phyloP scores from a whole-genome alignment of 1,140 invertebrate species.

The Monomorium pharaonis region DNA sequence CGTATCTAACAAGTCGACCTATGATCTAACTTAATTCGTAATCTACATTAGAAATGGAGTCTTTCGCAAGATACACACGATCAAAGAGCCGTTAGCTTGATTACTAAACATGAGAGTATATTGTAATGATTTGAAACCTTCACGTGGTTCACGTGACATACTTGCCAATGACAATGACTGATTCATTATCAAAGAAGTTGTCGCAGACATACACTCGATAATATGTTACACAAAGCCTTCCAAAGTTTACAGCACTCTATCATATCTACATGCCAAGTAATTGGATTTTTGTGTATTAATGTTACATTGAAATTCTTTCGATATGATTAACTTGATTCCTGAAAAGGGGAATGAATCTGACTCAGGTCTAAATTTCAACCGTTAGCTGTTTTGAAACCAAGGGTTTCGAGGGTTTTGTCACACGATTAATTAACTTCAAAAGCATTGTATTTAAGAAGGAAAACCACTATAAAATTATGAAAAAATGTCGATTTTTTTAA shows the following conservation, averaged over 20 bases:
- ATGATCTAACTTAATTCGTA: neutral
- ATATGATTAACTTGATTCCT: neutral
- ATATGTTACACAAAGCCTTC: neutral
- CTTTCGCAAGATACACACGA: neutral
- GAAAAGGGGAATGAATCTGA: too few species aligned
- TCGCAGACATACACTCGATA: neutral
- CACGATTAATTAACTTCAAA: constrained; percentile 2
- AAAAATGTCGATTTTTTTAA: too few species aligned
- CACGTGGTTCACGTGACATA: neutral
- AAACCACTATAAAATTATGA: too few species aligned
- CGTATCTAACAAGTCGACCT: neutral
- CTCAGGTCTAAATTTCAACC: too few species aligned
- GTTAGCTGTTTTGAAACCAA: too few species aligned
- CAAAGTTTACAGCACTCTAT: neutral
- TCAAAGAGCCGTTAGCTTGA: neutral
- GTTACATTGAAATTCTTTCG: neutral
- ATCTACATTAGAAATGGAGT: neutral
- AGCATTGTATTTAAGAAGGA: too few species aligned
- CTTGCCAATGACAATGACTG: neutral
- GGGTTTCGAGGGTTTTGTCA: too few species aligned
- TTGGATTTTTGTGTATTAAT: neutral
- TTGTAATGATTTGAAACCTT: neutral
- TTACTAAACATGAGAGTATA: neutral
- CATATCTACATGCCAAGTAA: neutral
- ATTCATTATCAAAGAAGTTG: neutral